Evolutionary conservation across 2,888 invertebrate species (phyloP), one percentile per base, ranked within the genome.

Genomic region (Spialia ferax): DNA sequence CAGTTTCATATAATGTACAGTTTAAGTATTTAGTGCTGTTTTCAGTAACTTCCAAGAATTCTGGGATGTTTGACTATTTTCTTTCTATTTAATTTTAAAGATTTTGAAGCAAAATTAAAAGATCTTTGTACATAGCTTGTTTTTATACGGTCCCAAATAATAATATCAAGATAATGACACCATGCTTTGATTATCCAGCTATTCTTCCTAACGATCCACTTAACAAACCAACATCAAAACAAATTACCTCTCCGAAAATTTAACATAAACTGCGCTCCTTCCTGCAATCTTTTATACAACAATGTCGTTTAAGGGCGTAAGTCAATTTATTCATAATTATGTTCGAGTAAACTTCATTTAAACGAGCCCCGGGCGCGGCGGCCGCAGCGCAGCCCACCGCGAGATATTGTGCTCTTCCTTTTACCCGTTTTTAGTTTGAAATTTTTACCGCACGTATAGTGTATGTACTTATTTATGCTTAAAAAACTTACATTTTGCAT

Each of bases 321-420:
- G 45, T 23, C 59, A 15, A 59, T 59, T 59, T 59, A 59, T 59
- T 59, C 59, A 59, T 32, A 61, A 48, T 61, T 48, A 61, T 61
- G 60, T 48, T 61, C 11, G 20, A 20, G 48, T 29, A 48, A 61
- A 61, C 20, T 61, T 32, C 26, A 61, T 61, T 61, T 61, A 15
- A 42, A 42, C 42, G 42, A 42, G 42, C 42, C 42, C 15, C 15
- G 42, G 42, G 42, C 11, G 45, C 26, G 26, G n/a, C 23, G n/a
- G 29, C 18, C 13, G 26, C 15, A 48, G 48, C 29, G 35, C n/a
- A n/a, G n/a, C n/a, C n/a, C n/a, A 42, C 60, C 48, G 48, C 48
- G 23, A 45, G 35, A 56, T 13, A 48, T 48, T 48, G 60, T 48
- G 10, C 60, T 29, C 18, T 60, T 15, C 45, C 59, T 60, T 60